Conservation (phyloP, 92 coral and sea anemone genomes). For the Metridium senile region DNA sequence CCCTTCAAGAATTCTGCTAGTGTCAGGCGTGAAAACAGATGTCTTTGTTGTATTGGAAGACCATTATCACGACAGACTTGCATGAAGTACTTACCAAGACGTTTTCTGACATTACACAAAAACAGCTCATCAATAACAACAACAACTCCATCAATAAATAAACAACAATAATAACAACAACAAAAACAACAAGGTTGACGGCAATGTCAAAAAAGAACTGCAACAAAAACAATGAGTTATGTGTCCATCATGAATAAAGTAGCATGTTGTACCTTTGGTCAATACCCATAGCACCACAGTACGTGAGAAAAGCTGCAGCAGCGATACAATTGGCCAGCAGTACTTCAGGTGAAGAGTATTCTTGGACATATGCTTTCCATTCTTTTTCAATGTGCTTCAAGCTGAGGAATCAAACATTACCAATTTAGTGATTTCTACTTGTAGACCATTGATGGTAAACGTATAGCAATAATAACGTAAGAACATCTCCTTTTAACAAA, state of each 20-base stretch:
- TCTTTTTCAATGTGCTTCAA: slow-evolving; percentile 79
- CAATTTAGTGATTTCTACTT: not conserved
- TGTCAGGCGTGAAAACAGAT: slow-evolving; percentile 83
- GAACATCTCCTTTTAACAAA: too few species aligned
- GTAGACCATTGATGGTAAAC: not conserved
- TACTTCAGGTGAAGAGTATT: slow-evolving; percentile 92
- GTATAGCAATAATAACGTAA: too few species aligned
- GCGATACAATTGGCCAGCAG: slow-evolving; percentile 96
- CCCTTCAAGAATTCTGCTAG: slow-evolving; percentile 95
- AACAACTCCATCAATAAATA: too few species aligned
- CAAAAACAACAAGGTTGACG: too few species aligned
- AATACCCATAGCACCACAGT: slow-evolving; percentile 97
- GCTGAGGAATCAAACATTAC: slow-evolving; percentile 41
- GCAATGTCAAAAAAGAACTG: too few species aligned
- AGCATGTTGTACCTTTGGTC: slow-evolving; percentile 75
- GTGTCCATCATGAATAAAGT: not conserved
- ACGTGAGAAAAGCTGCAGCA: slow-evolving; percentile 93
- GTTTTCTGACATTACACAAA: slow-evolving; percentile 56
- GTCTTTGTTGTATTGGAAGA: slow-evolving; percentile 74
- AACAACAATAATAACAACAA: too few species aligned
- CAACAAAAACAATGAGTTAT: too few species aligned
- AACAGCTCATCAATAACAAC: not conserved
- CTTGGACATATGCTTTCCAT: slow-evolving; percentile 83
- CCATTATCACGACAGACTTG: slow-evolving; percentile 84
- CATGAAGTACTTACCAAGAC: slow-evolving; percentile 93